Conservation (phyloP, 1,140 invertebrate genomes). For the Neodiprion virginianus region DNA sequence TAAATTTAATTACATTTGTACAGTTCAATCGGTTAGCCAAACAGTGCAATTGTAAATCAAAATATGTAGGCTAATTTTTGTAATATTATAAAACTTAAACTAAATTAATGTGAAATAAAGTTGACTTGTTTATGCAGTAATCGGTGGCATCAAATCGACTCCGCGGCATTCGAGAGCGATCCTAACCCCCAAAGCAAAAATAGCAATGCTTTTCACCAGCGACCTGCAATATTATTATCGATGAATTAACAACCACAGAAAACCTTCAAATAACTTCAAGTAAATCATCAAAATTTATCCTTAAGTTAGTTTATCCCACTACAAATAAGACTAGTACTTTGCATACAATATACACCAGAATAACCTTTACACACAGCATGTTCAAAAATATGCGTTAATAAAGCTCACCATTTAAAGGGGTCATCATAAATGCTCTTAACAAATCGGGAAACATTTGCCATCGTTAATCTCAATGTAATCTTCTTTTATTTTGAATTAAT, state of each 20-base stretch:
- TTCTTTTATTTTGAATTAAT: no score
- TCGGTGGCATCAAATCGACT: slow-evolving; percentile 62
- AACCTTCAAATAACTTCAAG: slow-evolving; percentile 4
- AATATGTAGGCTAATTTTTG: no score
- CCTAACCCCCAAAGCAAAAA: slow-evolving; percentile 71
- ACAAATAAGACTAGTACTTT: not conserved
- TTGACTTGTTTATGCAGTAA: slow-evolving; percentile 24
- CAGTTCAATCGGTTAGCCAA: no score
- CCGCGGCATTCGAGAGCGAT: slow-evolving; percentile 73
- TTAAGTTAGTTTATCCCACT: not conserved
- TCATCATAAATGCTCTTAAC: slow-evolving; percentile 61
- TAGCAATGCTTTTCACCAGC: slow-evolving; percentile 71
- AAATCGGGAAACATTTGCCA: slow-evolving; percentile 35
- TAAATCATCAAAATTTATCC: not conserved
- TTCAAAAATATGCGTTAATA: not conserved
- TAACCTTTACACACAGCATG: not conserved
- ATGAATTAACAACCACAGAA: slow-evolving; percentile 17
- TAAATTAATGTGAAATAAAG: not conserved
- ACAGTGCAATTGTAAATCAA: no score
- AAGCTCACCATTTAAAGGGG: slow-evolving; percentile 63
- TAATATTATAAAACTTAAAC: no score
- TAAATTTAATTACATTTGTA: no score
- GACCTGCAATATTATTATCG: slow-evolving; percentile 63
- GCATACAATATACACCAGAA: not conserved
- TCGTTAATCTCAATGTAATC: not conserved